These are phyloP conservation scores for Morinoia aosen DNA, from an alignment of 2,888 invertebrate species.

Conservation along the genomic window DNA sequence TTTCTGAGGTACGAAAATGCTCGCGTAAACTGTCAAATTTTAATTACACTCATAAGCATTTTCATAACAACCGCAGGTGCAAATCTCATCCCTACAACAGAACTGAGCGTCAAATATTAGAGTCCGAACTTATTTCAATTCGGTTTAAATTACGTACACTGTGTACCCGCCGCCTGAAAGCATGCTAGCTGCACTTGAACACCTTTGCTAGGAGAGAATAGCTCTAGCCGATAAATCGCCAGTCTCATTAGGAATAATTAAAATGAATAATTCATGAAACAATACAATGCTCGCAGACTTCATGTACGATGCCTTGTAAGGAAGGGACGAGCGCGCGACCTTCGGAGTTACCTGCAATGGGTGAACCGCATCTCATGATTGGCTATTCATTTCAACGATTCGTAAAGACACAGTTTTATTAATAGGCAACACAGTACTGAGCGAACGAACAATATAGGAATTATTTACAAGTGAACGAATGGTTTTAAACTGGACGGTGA, in stretches of 20 bases:
- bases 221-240: not conserved
- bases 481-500: not conserved
- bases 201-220: not conserved
- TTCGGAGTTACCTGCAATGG: not conserved
- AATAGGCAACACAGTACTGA: not conserved
- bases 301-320: not conserved
- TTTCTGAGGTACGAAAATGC: no score
- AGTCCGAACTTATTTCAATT: not conserved
- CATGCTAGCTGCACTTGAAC: not conserved
- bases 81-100: not conserved
- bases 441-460: not conserved
- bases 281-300: not conserved
- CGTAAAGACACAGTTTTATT: not conserved
- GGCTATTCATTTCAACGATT: not conserved
- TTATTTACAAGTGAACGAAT: not conserved
- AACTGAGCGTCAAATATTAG: not conserved
- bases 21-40: not conserved
- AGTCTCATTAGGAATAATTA: not conserved
- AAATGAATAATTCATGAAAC: constrained; percentile 10
- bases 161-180: not conserved
- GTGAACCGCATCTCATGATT: not conserved
- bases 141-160: not conserved
- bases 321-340: not conserved
- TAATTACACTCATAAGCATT: not conserved
- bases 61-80: not conserved